phyloP scores from a whole-genome alignment of 2,888 invertebrate genomes.

The Mesorhabditis belari region DNA sequence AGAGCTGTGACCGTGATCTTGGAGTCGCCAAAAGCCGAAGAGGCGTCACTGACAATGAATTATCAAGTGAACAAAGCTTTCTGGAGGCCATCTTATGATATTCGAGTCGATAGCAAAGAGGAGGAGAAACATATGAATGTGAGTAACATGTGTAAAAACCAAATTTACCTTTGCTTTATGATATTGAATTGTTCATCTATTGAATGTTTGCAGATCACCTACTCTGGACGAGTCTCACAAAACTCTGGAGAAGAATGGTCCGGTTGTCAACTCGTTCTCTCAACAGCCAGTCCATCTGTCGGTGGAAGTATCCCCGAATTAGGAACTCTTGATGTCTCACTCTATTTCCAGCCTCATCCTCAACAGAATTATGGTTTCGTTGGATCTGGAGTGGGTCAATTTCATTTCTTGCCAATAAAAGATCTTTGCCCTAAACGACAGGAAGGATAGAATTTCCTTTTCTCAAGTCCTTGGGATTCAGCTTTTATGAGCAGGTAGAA shows the following conservation, averaged over 20 bases:
- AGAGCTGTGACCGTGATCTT: slow-evolving; percentile 21
- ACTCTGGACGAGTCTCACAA: slow-evolving; percentile 54
- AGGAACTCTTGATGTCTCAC: slow-evolving; percentile 40
- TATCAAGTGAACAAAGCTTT: slow-evolving; percentile 36
- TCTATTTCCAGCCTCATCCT: slow-evolving; percentile 26
- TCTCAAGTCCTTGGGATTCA: too few relatives aligned
- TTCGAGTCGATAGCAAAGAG: slow-evolving; percentile 35
- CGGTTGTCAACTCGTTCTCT: slow-evolving; percentile 23
- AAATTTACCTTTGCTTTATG: too few relatives aligned
- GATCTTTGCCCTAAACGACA: too few relatives aligned
- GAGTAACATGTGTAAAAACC: too few relatives aligned
- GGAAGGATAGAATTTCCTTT: too few relatives aligned
- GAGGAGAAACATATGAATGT: slow-evolving; percentile 14
- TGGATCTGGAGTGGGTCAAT: not conserved
- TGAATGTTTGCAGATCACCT: slow-evolving; percentile 37
- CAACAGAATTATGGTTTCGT: not conserved
- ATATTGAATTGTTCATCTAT: not conserved
- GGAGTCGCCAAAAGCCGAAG: slow-evolving; percentile 12
- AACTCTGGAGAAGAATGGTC: slow-evolving; percentile 55
- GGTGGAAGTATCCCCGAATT: slow-evolving; percentile 39
- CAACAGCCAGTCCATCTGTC: slow-evolving; percentile 40
- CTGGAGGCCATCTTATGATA: slow-evolving; percentile 46
- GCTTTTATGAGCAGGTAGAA: too few relatives aligned
- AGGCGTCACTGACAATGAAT: slow-evolving; percentile 19
- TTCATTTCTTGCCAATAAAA: not conserved